phyloP scores from a whole-genome alignment of 2,888 invertebrate species.

The Hemaris fuciformis region DNA sequence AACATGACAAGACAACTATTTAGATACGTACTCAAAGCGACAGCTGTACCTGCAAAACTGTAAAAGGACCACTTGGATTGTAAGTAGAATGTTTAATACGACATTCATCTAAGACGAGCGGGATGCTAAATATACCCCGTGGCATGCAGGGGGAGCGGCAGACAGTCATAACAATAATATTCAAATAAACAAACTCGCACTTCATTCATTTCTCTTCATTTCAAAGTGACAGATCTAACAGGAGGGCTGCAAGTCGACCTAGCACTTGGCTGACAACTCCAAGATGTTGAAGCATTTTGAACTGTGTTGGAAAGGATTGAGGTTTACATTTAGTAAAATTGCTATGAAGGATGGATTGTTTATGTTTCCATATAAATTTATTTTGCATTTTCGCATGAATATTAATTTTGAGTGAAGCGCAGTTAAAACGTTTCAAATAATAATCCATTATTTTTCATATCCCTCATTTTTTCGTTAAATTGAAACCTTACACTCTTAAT shows the following conservation, averaged over 20 bases:
- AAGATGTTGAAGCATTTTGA: not conserved
- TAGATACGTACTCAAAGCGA: not conserved
- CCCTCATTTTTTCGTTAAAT: not conserved
- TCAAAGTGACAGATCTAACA: slow-evolving; percentile 3
- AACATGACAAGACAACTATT: not conserved
- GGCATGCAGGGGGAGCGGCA: slow-evolving; percentile 3
- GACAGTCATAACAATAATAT: slow-evolving; percentile 6
- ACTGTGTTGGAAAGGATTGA: not conserved
- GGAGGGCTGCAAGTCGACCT: not conserved
- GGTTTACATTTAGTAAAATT: not conserved
- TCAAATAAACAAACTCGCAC: not conserved
- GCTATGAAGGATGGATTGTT: not conserved
- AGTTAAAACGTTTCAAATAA: not conserved
- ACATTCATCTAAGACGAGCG: not conserved
- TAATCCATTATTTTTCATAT: not conserved
- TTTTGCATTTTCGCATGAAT: not conserved
- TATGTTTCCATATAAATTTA: not conserved
- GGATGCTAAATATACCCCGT: slow-evolving; percentile 6
- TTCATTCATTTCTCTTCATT: slow-evolving; percentile 1
- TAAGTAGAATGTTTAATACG: not conserved
- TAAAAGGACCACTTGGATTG: not conserved
- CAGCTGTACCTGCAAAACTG: not conserved
- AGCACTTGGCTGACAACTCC: not conserved
- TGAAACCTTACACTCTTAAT: not conserved
- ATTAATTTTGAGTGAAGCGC: not conserved